Evolutionary conservation across 2,797 vertebrate species (phyloP).

Genomic region (Thripadectes ignobilis): DNA sequence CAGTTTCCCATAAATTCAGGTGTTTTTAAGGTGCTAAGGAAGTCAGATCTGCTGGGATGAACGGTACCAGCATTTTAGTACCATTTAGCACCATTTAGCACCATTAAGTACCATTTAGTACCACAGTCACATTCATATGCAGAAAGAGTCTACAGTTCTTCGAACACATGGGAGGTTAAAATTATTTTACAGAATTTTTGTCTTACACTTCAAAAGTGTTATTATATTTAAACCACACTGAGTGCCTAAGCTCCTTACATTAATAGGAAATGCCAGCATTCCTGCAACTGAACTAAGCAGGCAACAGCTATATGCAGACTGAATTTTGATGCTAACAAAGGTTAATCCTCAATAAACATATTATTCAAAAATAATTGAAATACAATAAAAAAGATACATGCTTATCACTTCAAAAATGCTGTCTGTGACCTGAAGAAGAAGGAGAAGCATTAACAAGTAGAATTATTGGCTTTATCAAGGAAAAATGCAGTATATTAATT

Average conservation of each 20-base stretch:
- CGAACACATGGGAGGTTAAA: not conserved
- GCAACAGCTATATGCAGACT: not conserved
- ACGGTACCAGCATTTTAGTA: not conserved
- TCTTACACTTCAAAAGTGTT: not conserved
- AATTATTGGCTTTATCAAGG: not conserved
- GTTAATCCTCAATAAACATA: not conserved
- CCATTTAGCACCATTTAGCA: not conserved
- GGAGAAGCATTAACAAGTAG: not conserved
- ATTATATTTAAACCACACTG: not conserved
- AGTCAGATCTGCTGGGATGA: not conserved
- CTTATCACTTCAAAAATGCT: not conserved
- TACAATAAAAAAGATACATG: not conserved
- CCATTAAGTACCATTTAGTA: not conserved
- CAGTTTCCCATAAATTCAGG: not conserved
- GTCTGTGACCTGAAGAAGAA: not conserved
- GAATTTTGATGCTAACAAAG: not conserved
- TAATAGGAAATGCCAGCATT: not conserved
- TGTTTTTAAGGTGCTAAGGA: not conserved
- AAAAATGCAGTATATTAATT: not conserved
- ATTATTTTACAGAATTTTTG: not conserved
- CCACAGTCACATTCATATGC: not conserved
- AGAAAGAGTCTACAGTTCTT: not conserved
- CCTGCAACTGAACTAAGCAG: not conserved
- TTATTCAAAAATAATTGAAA: not conserved
- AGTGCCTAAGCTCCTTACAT: not conserved